phyloP scores from a whole-genome alignment of 2,888 invertebrate genomes.

The Steinernema carpocapsae region DNA sequence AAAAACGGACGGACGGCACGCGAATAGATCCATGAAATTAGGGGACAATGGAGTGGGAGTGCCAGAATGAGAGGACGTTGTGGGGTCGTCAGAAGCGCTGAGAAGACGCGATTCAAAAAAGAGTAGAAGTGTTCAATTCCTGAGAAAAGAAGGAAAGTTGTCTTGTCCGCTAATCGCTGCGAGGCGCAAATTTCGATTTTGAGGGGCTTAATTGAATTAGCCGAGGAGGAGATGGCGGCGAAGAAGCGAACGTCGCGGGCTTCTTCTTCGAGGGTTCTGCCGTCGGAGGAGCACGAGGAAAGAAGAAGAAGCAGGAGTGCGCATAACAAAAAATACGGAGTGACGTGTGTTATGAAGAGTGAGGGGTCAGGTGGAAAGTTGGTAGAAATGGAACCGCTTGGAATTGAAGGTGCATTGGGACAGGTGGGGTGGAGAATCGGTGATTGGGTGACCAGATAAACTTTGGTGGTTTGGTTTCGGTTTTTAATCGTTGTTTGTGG shows the following conservation, averaged over 20 bases:
- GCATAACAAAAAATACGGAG: not conserved
- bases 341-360: constrained; percentile 19
- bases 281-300: not conserved
- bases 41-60: not conserved
- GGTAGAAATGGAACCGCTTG: not conserved
- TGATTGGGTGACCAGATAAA: too few species aligned
- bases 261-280: not conserved
- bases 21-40: not conserved
- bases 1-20: not conserved
- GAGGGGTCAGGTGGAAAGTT: not conserved
- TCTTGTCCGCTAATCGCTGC: too few species aligned
- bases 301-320: not conserved
- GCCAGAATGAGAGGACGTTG: not conserved
- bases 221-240: not conserved
- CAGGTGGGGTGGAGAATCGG: too few species aligned
- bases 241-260: too few species aligned
- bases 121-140: not conserved
- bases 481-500: too few species aligned
- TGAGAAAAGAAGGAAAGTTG: not conserved
- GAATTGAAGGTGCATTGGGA: too few species aligned
- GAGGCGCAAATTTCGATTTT: constrained; percentile 28
- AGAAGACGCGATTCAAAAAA: too few species aligned
- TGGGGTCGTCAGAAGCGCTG: not conserved
- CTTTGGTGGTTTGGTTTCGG: too few species aligned
- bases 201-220: constrained; percentile 29